Percentiles rank a stretch among this genome's conserved stretches.
These are phyloP conservation scores for Platyrinchus mystaceus DNA, from an alignment of 2,797 vertebrate species.

Conservation along the genomic window DNA sequence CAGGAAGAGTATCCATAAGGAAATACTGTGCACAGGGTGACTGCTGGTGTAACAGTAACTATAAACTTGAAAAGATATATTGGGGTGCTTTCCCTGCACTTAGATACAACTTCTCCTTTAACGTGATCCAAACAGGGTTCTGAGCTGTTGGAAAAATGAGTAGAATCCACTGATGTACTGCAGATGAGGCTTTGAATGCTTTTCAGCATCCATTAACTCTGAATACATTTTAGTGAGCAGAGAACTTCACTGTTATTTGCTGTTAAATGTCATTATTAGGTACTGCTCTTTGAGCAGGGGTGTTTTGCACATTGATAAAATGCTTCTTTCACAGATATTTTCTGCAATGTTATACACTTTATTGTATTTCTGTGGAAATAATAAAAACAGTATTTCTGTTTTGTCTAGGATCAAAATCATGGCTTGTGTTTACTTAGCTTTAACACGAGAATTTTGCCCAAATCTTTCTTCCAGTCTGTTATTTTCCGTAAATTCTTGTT, in stretches of 20 bases:
- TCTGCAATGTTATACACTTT: neutral
- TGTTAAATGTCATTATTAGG: neutral
- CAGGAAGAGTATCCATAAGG: too few relatives aligned
- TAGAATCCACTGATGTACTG: rapidly evolving
- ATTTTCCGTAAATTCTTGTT: neutral
- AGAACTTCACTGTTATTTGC: neutral
- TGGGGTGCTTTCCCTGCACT: neutral
- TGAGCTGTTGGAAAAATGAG: neutral
- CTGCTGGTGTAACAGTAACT: too few relatives aligned
- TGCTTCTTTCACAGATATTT: neutral
- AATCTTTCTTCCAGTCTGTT: neutral
- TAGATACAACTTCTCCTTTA: neutral
- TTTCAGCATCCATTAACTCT: neutral
- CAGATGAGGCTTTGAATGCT: neutral
- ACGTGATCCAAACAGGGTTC: neutral
- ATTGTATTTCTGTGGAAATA: neutral
- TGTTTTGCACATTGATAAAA: neutral
- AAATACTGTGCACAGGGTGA: rapidly evolving
- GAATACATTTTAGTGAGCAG: rapidly evolving
- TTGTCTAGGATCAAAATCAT: neutral
- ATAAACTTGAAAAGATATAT: neutral
- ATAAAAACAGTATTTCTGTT: too few relatives aligned
- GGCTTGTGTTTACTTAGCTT: rapidly evolving
- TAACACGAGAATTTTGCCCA: neutral
- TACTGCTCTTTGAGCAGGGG: neutral